A percentile compares a stretch with the other conserved stretches of the same genome.
These are phyloP conservation scores for Synanthedon tipuliformis DNA, from an alignment of 2,888 invertebrate genomes.

Conservation along the genomic window DNA sequence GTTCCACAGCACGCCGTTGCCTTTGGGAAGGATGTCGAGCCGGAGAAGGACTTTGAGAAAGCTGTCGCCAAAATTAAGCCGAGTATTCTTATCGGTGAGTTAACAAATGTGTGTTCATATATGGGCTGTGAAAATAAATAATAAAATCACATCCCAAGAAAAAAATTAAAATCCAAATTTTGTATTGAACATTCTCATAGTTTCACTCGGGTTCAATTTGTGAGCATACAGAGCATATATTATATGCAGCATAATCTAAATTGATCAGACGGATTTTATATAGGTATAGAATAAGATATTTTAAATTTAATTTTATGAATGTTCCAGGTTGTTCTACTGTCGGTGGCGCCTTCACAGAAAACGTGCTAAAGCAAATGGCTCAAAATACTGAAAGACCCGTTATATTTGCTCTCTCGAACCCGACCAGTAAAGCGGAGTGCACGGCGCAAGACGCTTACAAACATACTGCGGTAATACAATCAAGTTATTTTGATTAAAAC, in stretches of 20 bases:
- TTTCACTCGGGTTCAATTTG: no score
- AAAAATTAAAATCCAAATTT: no score
- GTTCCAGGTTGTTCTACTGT: slow-evolving; percentile 88
- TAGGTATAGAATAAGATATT: no score
- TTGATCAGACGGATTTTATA: no score
- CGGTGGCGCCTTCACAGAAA: slow-evolving; percentile 90
- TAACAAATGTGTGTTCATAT: neutral
- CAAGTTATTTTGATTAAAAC: neutral
- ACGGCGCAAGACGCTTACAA: slow-evolving; percentile 95
- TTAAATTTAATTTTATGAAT: no score
- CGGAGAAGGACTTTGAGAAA: slow-evolving; percentile 81
- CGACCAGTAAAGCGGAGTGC: slow-evolving; percentile 97
- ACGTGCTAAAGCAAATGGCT: slow-evolving; percentile 89
- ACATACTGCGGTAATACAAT: slow-evolving; percentile 80
- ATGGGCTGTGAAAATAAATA: neutral
- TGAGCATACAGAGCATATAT: no score
- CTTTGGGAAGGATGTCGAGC: slow-evolving; percentile 83
- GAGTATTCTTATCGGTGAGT: slow-evolving; percentile 85
- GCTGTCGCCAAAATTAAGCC: slow-evolving; percentile 89
- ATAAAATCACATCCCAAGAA: no score
- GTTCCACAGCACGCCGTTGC: slow-evolving; percentile 77
- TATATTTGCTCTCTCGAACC: slow-evolving; percentile 97
- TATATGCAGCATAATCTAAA: no score
- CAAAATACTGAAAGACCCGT: slow-evolving; percentile 88
- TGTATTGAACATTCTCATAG: no score